phyloP scores from a whole-genome alignment of 2,113 vertebrate species.

The Columba janthina region DNA sequence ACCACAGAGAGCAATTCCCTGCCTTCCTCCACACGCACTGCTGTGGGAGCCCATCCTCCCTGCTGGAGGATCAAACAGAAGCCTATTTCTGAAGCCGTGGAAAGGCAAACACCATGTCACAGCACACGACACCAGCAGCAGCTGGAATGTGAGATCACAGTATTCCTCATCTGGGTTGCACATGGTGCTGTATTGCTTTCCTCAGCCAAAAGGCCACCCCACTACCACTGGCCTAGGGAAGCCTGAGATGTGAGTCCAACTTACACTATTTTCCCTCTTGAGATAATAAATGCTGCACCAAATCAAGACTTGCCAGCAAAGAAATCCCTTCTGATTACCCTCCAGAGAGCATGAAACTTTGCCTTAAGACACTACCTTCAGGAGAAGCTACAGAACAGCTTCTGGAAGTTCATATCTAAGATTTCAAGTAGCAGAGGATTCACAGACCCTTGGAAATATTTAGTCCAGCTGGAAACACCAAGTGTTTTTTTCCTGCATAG shows the following conservation, averaged over 20 bases:
- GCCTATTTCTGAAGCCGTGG: slow-evolving; percentile 19
- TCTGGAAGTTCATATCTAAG: not conserved
- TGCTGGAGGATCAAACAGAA: not conserved
- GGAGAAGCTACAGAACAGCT: not conserved
- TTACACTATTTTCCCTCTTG: not conserved
- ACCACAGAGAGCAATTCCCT: slow-evolving; percentile 18
- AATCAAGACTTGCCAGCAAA: not conserved
- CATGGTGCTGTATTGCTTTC: not conserved
- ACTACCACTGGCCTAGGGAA: not conserved
- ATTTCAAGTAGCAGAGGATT: not conserved
- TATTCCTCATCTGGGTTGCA: not conserved
- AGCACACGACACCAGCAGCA: not conserved
- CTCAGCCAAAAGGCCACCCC: not conserved
- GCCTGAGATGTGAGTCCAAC: not conserved
- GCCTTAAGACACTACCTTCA: not conserved
- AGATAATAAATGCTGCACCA: not conserved
- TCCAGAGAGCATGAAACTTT: not conserved
- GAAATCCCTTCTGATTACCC: not conserved
- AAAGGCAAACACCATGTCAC: not conserved
- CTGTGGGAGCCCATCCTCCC: slow-evolving; percentile 6
- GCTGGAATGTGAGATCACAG: not conserved
- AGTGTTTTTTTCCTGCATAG: not conserved
- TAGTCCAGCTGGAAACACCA: not conserved
- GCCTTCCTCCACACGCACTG: not conserved
- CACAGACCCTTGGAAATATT: not conserved